Evolutionary conservation across 37 sponge, comb jelly and placozoan species (phyloP).

Genomic region (Axinella damicornis): DNA sequence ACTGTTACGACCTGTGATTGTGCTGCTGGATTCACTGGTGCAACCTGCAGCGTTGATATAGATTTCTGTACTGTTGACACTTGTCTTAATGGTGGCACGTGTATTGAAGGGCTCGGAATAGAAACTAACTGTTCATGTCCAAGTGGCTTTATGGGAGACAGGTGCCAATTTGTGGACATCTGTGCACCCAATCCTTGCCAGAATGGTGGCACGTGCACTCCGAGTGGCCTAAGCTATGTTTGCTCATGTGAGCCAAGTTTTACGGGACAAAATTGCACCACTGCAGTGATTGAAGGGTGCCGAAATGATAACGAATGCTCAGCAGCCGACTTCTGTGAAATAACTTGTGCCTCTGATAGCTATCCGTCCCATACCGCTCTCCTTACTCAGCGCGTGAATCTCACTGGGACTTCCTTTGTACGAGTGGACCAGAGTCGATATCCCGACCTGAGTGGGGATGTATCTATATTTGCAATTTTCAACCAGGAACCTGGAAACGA

Average conservation of each 20-base stretch:
- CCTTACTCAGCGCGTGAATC: constrained; percentile 24
- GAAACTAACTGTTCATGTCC: constrained; percentile 29
- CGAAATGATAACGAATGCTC: constrained; percentile 39
- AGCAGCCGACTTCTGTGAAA: constrained; percentile 31
- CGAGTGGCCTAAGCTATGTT: constrained; percentile 32
- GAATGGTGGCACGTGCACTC: constrained; percentile 70
- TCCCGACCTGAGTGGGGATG: constrained; percentile 37
- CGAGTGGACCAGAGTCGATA: constrained; percentile 35
- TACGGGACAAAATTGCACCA: constrained; percentile 46
- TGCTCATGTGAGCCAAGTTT: constrained; percentile 53
- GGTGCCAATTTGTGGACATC: constrained; percentile 33
- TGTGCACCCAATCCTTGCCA: constrained; percentile 37
- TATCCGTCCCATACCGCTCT: constrained; percentile 54
- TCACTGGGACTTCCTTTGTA: constrained; percentile 49
- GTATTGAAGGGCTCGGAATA: constrained; percentile 51
- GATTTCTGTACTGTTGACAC: constrained; percentile 4
- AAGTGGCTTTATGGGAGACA: constrained; percentile 51
- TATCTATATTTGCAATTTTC: constrained; percentile 62
- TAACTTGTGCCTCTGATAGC: constrained; percentile 48
- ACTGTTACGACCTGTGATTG: constrained; percentile 28
- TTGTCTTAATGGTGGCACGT: constrained; percentile 79
- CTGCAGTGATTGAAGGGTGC: not conserved
- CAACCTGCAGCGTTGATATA: constrained; percentile 19
- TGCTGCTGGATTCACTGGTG: constrained; percentile 23
- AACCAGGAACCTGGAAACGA: constrained; percentile 53